These are phyloP conservation scores for Rhopilema esculentum DNA, from an alignment of 30 jellyfish, hydroid and myxozoan species.

Conservation along the genomic window DNA sequence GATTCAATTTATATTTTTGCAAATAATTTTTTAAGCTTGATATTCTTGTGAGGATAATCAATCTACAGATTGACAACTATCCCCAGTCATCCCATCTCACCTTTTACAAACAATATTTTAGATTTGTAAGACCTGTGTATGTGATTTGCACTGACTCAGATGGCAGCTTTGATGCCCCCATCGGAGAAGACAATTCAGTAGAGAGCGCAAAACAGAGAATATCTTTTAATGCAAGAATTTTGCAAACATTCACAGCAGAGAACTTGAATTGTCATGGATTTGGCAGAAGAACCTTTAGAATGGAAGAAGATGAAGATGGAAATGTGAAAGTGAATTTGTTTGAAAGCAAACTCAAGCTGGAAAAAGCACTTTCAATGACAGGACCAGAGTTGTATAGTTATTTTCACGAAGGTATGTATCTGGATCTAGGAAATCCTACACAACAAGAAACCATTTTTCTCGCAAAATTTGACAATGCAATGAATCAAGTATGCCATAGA, in stretches of 20 bases:
- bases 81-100: too few relatives aligned
- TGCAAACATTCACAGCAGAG: conserved; percentile 90
- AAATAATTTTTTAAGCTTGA: too few relatives aligned
- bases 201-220: conserved; percentile 81
- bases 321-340: conserved; percentile 61
- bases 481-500: too few relatives aligned
- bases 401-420: conserved; percentile 71
- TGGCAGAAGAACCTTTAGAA: conserved; percentile 76
- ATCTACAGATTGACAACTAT: too few relatives aligned
- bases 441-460: too few relatives aligned
- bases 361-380: conserved; percentile 77
- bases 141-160: conserved; percentile 74
- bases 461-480: too few relatives aligned
- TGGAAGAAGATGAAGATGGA: conserved; percentile 70
- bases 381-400: conserved; percentile 74
- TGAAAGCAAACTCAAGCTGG: conserved; percentile 70
- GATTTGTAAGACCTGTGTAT: conserved; percentile 82
- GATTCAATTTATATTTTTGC: too few relatives aligned
- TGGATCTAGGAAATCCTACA: too few relatives aligned
- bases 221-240: conserved; percentile 76
- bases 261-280: conserved; percentile 78
- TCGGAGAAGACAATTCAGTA: conserved; percentile 63
- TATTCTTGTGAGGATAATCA: too few relatives aligned
- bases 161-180: conserved; percentile 88
- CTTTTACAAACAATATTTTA: too few relatives aligned